Conservation (phyloP, 2,797 vertebrate species). For the Hemitrygon akajei region DNA sequence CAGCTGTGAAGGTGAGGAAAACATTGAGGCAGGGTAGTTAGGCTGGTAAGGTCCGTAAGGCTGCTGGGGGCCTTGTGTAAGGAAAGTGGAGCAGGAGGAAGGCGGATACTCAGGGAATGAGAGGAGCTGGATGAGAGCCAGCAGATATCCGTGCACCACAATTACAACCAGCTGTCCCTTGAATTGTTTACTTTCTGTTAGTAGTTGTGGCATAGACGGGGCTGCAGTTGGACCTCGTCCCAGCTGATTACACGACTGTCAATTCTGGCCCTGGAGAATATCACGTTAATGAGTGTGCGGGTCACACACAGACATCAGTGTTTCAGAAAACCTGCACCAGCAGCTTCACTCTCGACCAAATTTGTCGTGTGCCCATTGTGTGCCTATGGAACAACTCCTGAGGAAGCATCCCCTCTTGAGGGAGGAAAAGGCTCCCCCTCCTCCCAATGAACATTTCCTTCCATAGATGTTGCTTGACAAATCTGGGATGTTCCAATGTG, state of each 20-base stretch:
- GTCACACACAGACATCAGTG: not conserved
- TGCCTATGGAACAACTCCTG: not conserved
- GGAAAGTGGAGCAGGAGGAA: not conserved
- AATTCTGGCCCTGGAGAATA: not conserved
- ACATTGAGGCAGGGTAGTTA: not conserved
- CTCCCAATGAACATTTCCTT: too few species aligned
- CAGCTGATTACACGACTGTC: not conserved
- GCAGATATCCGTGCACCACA: not conserved
- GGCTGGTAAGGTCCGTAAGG: not conserved
- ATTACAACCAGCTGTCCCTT: constrained; percentile 1
- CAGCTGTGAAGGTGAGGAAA: not conserved
- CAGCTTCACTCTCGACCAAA: not conserved
- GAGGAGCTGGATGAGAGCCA: not conserved
- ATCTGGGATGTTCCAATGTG: not conserved
- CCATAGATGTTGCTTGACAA: too few species aligned
- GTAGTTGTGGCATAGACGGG: not conserved
- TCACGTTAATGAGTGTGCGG: not conserved
- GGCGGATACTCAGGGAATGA: not conserved
- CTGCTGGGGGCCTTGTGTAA: too few species aligned
- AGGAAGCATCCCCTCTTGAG: not conserved
- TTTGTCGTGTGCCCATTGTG: too few species aligned
- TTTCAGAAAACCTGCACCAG: not conserved
- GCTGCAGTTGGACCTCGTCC: not conserved
- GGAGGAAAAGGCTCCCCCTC: not conserved
- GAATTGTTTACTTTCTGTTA: constrained; percentile 32